Evolutionary conservation across 2,113 vertebrate genomes (phyloP).

Genomic region (Ardeotis arabs): DNA sequence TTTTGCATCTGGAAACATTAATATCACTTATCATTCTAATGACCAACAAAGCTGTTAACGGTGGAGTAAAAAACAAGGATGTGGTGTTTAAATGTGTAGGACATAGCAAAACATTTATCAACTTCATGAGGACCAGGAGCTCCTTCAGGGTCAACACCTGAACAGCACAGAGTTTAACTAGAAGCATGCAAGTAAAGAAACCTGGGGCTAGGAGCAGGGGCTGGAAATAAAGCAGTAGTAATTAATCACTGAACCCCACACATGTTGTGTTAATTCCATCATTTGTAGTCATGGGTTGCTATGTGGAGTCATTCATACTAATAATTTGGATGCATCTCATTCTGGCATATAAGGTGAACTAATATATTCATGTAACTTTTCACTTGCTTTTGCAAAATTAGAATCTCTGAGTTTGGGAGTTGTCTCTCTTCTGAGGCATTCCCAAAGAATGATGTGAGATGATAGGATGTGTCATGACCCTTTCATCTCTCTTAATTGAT

Average conservation of each 20-base stretch:
- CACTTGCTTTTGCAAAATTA: background rate
- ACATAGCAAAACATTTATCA: background rate
- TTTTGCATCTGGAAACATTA: background rate
- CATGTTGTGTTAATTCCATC: background rate
- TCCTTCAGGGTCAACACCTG: background rate
- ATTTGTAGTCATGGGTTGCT: background rate
- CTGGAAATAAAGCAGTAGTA: background rate
- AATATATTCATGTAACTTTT: background rate
- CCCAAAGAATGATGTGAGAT: background rate
- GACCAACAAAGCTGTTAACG: background rate
- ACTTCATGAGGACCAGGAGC: background rate
- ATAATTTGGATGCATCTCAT: background rate
- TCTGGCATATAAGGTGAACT: background rate
- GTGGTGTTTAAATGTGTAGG: background rate
- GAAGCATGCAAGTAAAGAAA: background rate
- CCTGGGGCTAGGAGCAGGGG: too few relatives aligned
- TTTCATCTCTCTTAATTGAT: background rate
- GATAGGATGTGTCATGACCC: background rate
- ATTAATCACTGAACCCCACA: background rate
- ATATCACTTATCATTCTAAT: background rate
- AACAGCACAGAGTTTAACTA: background rate
- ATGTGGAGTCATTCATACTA: fast-evolving
- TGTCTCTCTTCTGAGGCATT: background rate
- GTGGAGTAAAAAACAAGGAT: background rate
- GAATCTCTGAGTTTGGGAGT: background rate